Evolutionary conservation across 2,888 invertebrate species (phyloP), one percentile per base, ranked within the genome.

Genomic region (Megamerina dolium): DNA sequence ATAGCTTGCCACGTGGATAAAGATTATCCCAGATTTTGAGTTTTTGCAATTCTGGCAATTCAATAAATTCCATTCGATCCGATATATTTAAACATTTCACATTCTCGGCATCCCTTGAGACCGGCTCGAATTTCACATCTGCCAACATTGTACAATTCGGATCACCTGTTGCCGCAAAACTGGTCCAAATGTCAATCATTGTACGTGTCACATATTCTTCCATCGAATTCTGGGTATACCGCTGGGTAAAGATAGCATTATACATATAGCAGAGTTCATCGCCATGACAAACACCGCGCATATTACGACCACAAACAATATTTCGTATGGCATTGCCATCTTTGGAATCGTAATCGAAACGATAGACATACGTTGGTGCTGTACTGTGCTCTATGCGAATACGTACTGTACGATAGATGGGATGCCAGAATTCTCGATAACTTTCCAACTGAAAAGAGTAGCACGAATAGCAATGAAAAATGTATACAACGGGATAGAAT

Each of bases 211-310:
- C 57, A 14, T 53, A 52, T 31, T 58, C 56, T 46, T 70, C 70
- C 0, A 51, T 49, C 0, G 63, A 61, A 4, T 60, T 58, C 1
- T 52, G 47, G 3, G 53, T 41, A 3, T 63, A 46, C 10, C 55
- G 58, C 18, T 61, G 57, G 3, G 63, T 56, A 31, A 68, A 49
- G 48, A 62, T 58, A 19, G 62, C 59, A 20, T 63, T 59, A 37
- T 66, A 72, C 1, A 72, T 51, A 43, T 68, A 72, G 18, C 59
- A 56, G 14, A 70, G 49, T 40, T 72, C 72, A 49, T 72, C 72
- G 2, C 63, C 69, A 50, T 72, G 72, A 21, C 68, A 62, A 1
- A 59, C 62, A 9, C 72, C 71, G 1, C 58, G 53, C 17, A 64
- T 41, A 26, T 58, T 53, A 4, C 55, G 52, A 10, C 64, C 69